phyloP scores from a whole-genome alignment of 2,797 vertebrate species.

The Sebastes oblongus region DNA sequence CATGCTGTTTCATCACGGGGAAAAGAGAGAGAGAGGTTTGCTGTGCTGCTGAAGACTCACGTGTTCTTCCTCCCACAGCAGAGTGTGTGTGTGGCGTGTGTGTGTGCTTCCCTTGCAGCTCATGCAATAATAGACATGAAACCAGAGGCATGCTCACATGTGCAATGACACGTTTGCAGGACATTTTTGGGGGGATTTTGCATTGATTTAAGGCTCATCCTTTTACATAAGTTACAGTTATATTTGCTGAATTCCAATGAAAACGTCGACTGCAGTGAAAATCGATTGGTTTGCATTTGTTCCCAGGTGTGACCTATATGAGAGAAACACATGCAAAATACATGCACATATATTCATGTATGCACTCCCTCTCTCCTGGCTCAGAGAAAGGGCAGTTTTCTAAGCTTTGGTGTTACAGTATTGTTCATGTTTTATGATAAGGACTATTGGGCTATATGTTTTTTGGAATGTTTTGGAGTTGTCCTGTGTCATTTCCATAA shows the following conservation, averaged over 20 bases:
- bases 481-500: not conserved
- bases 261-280: not conserved
- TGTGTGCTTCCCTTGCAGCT: not conserved
- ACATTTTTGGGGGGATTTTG: not conserved
- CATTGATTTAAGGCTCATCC: not conserved
- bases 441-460: not conserved
- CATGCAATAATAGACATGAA: slow-evolving; percentile 4
- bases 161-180: not conserved
- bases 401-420: not conserved
- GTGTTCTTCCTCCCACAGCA: slow-evolving; percentile 30
- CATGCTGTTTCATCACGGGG: slow-evolving; percentile 63
- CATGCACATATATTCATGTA: not conserved
- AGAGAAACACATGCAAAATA: not conserved
- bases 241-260: not conserved
- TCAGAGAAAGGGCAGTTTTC: not conserved
- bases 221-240: not conserved
- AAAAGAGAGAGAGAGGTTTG: slow-evolving; percentile 37
- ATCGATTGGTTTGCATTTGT: not conserved
- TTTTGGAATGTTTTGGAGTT: not conserved
- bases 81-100: slow-evolving; percentile 4
- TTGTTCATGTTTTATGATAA: not conserved
- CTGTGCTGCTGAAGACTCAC: slow-evolving; percentile 38
- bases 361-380: not conserved
- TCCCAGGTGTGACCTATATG: not conserved
- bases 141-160: slow-evolving; percentile 6